Evolutionary conservation across 2,113 vertebrate genomes (phyloP), one percentile per base, ranked within the genome.

Genomic region (Mus spicilegus): DNA sequence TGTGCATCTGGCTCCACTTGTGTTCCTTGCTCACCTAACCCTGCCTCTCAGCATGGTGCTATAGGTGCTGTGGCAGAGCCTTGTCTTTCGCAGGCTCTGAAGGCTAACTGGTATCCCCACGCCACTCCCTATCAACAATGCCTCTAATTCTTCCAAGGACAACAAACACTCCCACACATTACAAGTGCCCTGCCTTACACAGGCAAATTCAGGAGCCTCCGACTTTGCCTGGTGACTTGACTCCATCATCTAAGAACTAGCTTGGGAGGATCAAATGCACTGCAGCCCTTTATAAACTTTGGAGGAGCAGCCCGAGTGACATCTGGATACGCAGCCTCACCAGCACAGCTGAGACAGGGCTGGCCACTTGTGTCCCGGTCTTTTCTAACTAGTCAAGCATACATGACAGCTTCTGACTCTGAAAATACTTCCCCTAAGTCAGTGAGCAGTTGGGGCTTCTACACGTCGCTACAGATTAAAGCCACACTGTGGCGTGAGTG

Each of bases 401-500:
- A 46, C 1, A 6, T 0, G 5, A 26, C 10, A 46, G 30, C 17
- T 80, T 70, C 39, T 20, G 42, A 76, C 67, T 93, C 89, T 90
- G 85, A 95, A 92, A 91, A 70, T 0, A 14, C 54, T 90, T 81
- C n/a, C 58, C 33, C 51, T 54, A 61, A 7, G 3, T 16, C 86
- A 77, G 67, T 46, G 67, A 67, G 58, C 93, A 69, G 70, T n/a
- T 36, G 69, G 65, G 77, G 54, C 54, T 61, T 63, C 24, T 69
- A 58, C 76, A 30, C 69, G 61, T 58, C 75, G 65, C 67, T 77
- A 24, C 56, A 93, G 82, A 87, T 69, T 49, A 73, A 80, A 96
- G 42, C 54, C 73, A 84, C 6, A 75, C 3, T 7, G 10, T 13
- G 46, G 51, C 2, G 22, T 96, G n/a, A 80, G 51, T 76, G 93